Base-by-base conservation (phyloP, 37 sponge, comb jelly and placozoan species). In the Oopsacas minuta region DNA sequence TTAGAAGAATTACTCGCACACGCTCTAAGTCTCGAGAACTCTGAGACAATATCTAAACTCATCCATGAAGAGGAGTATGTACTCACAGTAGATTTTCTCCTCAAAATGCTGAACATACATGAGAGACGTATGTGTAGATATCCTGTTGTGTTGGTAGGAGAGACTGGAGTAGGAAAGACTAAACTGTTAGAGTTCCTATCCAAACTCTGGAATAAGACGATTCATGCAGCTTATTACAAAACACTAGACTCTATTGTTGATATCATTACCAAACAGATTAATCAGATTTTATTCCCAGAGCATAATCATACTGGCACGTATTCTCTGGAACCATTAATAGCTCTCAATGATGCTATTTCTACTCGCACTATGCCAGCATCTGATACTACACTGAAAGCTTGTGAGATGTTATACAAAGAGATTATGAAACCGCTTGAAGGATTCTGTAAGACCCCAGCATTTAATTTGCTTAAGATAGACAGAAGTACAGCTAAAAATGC, bases 151-250 rank as follows among this genome's bases (percentile, higher is more conserved):
- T 92, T 95, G 36, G 93, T 92, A 61, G 96, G 96, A 46, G 96
- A 95, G 85, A 95, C 96, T 83, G 96, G 96, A 17, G 96, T 95
- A 38, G 96, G 96, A 23, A 95, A 95, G 86, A 95, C 96, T 17
- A 89, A 89, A 37, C 88, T 95, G 39, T 81, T 95, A 10, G 90
- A 95, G 75, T 92, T 95, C 91, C 53, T 95, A 85, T 88, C 91
- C n/a, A 86, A 84, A 30, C 85, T 95, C 23, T 95, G 92, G 95
- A 92, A 89, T 39, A 83, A 86, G 36, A 61, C 75, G 32, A 61
- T 61, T 3, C 75, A 61, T 12, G 1, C 3, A 12, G 75, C 75
- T 20, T 61, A 61, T 34, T 61, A 61, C 22, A 61, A 12, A 12
- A 61, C 75, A 25, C 1, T 61, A 61, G 75, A 61, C 22, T 10